Percentiles rank a stretch among this genome's conserved stretches.
These are phyloP conservation scores for Ceratitis capitata DNA, from an alignment of 1,140 invertebrate species.

Conservation along the genomic window DNA sequence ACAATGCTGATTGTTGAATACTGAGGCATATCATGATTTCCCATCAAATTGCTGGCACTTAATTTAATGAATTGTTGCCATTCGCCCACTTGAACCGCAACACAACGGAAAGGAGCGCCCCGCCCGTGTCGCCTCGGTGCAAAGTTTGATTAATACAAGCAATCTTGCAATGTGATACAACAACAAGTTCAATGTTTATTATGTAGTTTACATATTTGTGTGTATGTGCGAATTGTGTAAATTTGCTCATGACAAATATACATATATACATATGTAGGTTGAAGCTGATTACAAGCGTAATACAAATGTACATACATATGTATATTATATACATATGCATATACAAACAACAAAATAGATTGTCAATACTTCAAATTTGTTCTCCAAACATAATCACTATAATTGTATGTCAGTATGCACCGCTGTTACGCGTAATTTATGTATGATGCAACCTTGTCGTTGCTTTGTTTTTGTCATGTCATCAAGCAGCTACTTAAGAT, in stretches of 20 bases:
- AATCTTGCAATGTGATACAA: background rate
- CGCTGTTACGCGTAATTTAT: background rate
- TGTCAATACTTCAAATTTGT: too few species aligned
- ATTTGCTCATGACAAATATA: background rate
- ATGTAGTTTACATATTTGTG: background rate
- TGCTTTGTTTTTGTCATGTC: background rate
- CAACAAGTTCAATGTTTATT: background rate
- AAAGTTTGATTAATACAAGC: background rate
- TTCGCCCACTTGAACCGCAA: background rate
- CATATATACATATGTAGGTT: too few species aligned
- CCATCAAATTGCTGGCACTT: conserved; percentile 15
- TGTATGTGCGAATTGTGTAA: background rate
- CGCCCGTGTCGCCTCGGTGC: background rate
- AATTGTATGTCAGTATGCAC: too few species aligned
- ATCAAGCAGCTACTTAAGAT: background rate
- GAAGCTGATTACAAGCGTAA: background rate
- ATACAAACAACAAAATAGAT: background rate
- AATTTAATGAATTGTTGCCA: conserved; percentile 21
- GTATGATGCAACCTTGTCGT: too few species aligned
- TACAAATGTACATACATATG: background rate
- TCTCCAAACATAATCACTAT: too few species aligned
- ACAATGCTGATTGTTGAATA: background rate
- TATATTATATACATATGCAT: background rate
- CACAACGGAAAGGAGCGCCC: too few species aligned
- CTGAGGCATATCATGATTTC: background rate